phyloP scores from a whole-genome alignment of 2,797 vertebrate species.

The Craterocephalus amniculus region DNA sequence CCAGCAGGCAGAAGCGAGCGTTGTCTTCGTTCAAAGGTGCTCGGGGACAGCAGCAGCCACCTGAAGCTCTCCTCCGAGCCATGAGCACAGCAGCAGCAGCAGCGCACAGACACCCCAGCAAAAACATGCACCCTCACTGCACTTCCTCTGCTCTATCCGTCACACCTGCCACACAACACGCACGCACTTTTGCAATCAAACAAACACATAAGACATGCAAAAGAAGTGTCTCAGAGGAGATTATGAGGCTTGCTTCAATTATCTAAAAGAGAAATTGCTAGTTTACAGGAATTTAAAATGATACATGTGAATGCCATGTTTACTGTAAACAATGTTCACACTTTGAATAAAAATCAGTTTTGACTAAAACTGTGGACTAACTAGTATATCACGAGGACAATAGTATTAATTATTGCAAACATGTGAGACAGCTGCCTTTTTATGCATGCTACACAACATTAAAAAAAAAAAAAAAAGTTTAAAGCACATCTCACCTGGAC shows the following conservation, averaged over 20 bases:
- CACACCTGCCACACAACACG: constrained; percentile 14
- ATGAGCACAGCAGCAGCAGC: constrained; percentile 72
- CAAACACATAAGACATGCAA: constrained; percentile 1
- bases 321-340: not conserved
- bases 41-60: constrained; percentile 78
- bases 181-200: constrained; percentile 13
- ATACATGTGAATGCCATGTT: not conserved
- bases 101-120: constrained; percentile 50
- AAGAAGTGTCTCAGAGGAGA: not conserved
- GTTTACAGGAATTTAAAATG: constrained; percentile 11
- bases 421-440: not conserved
- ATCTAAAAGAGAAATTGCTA: not conserved
- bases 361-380: not conserved
- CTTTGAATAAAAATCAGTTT: not conserved
- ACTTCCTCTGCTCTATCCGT: constrained; percentile 18
- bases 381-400: too few relatives aligned
- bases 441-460: not conserved
- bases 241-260: constrained; percentile 9
- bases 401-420: not conserved
- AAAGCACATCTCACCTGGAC: constrained; percentile 51
- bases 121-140: constrained; percentile 56
- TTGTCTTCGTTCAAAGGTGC: constrained; percentile 84
- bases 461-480: constrained; percentile 15
- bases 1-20: constrained; percentile 85
- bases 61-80: constrained; percentile 78